Evolutionary conservation across 1,140 invertebrate genomes (phyloP).

Genomic region (Polypedilum pembai): DNA sequence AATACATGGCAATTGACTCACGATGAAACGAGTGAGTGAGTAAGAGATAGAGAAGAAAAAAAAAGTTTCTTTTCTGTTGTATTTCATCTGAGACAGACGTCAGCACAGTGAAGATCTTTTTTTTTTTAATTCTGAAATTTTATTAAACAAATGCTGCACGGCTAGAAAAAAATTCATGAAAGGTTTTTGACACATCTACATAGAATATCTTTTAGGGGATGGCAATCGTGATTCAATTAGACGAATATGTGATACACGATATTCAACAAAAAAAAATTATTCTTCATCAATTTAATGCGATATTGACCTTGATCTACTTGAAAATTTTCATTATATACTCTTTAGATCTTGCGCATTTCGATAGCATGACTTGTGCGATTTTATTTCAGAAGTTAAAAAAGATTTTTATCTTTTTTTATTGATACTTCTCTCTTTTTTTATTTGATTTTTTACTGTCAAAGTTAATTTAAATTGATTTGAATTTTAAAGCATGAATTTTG

Average conservation of each 20-base stretch:
- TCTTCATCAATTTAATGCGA: neutral
- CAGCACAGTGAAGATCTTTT: neutral
- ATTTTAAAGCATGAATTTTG: no score
- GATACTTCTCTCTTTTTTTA: no score
- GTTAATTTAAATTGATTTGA: no score
- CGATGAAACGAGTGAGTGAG: neutral
- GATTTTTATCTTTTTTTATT: no score
- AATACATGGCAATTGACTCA: constrained; percentile 6
- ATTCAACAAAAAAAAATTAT: no score
- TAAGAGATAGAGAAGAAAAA: neutral
- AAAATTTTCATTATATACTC: neutral
- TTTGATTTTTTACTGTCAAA: no score
- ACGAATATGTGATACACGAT: neutral
- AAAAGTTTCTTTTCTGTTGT: neutral
- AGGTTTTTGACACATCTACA: neutral
- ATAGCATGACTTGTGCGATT: no score
- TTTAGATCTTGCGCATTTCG: no score
- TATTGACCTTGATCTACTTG: neutral
- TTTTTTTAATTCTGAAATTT: neutral
- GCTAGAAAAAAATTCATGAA: neutral
- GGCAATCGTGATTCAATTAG: neutral
- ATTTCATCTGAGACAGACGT: neutral
- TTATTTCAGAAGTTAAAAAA: no score
- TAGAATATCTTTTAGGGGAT: neutral
- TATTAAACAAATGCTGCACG: neutral